A percentile compares a stretch with the other conserved stretches of the same genome.
Evolutionary conservation across 2,113 vertebrate species (phyloP).

Genomic region (Circaetus gallicus): DNA sequence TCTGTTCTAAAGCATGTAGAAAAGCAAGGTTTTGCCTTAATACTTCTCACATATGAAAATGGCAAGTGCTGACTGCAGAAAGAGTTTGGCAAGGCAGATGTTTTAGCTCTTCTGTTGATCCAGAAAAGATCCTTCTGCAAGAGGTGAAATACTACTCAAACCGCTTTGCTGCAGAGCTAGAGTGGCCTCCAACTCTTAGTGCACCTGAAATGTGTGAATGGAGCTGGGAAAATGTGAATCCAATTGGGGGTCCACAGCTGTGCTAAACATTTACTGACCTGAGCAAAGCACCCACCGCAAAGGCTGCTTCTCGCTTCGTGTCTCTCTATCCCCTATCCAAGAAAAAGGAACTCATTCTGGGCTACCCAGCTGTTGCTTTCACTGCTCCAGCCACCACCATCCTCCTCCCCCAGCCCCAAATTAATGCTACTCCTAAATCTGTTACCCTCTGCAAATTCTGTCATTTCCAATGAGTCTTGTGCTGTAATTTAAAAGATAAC

Average conservation of each 20-base stretch:
- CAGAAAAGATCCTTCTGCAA: conserved; percentile 33
- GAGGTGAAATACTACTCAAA: not conserved
- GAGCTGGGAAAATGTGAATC: not conserved
- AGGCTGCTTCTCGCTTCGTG: not conserved
- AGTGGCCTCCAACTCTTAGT: not conserved
- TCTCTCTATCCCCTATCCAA: not conserved
- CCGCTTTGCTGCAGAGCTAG: not conserved
- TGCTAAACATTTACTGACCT: not conserved
- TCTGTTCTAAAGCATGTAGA: not conserved
- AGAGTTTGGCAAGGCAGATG: conserved; percentile 20
- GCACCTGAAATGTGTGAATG: not conserved
- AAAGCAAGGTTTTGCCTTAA: not conserved
- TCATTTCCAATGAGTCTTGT: conserved; percentile 59
- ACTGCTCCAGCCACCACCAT: not conserved
- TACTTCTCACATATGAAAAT: not conserved
- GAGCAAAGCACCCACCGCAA: not conserved
- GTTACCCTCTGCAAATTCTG: conserved; percentile 52
- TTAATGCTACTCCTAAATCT: conserved; percentile 28
- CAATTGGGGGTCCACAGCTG: not conserved
- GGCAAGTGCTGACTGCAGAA: not conserved
- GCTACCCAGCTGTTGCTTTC: not conserved
- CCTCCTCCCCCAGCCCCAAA: not conserved
- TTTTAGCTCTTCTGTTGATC: not conserved
- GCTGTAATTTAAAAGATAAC: conserved; percentile 76
- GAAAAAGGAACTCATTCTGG: not conserved